These are phyloP conservation scores for Schizopygopsis malacanthus DNA, from an alignment of 2,797 vertebrate species.

Conservation along the genomic window DNA sequence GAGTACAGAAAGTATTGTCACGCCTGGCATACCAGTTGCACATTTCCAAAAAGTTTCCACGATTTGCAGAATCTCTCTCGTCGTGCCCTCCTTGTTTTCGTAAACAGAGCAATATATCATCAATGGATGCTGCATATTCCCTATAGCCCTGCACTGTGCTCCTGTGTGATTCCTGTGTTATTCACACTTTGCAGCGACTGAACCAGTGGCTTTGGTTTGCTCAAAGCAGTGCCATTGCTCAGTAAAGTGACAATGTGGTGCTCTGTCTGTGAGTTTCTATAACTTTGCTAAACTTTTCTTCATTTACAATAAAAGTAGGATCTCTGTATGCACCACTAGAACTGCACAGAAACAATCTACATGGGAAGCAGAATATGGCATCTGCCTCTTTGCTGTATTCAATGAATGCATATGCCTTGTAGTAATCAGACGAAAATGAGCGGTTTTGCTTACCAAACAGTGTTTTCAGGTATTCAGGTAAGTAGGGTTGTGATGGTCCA, in stretches of 20 bases:
- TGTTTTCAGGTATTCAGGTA: neutral
- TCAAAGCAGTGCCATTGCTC: neutral
- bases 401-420: neutral
- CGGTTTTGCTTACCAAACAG: neutral
- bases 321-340: neutral
- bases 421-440: neutral
- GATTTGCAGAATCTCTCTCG: neutral
- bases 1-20: neutral
- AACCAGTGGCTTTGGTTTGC: slow-evolving; percentile 6
- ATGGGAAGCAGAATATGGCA: too few species aligned
- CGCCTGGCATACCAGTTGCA: neutral
- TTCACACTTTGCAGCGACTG: neutral
- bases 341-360: neutral
- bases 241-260: neutral
- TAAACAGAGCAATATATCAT: neutral
- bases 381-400: too few species aligned
- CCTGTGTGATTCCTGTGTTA: neutral
- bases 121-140: neutral
- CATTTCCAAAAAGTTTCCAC: neutral
- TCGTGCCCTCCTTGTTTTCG: neutral
- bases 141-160: neutral
- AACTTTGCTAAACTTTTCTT: slow-evolving; percentile 3
- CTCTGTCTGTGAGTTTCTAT: neutral
- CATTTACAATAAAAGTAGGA: neutral
- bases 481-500: neutral